Percentiles rank a stretch among this genome's conserved stretches.
Conservation (phyloP, 2,888 invertebrate species). For the Apotomis betuletana region DNA sequence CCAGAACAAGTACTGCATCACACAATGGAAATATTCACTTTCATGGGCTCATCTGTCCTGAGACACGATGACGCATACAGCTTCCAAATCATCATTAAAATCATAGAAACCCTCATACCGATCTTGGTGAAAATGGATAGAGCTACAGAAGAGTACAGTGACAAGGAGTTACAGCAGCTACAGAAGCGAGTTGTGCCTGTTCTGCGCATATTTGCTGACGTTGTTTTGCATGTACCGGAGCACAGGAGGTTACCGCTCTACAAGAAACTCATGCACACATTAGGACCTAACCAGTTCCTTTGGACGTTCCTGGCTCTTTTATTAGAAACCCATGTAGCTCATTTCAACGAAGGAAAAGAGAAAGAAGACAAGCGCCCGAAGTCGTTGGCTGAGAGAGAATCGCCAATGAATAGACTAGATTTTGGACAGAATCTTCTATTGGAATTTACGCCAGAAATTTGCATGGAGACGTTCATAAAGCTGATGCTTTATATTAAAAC, state of each 20-base stretch:
- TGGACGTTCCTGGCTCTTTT: conserved; percentile 89
- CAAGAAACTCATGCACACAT: conserved; percentile 88
- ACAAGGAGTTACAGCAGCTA: conserved; percentile 68
- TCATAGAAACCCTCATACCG: conserved; percentile 95
- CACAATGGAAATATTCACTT: conserved; percentile 98
- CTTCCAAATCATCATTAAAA: conserved; percentile 95
- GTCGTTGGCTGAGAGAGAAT: conserved; percentile 71
- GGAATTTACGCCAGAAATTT: conserved; percentile 85
- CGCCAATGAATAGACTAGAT: conserved; percentile 84
- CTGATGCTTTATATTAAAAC: conserved; percentile 86
- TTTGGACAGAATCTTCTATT: conserved; percentile 87
- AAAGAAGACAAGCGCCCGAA: conserved; percentile 61
- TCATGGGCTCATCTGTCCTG: conserved; percentile 97
- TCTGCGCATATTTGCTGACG: conserved; percentile 94
- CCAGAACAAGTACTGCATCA: conserved; percentile 95
- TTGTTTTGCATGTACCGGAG: conserved; percentile 95
- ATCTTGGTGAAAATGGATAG: conserved; percentile 86
- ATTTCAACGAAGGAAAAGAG: conserved; percentile 78
- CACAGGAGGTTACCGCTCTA: conserved; percentile 94
- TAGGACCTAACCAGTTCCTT: conserved; percentile 86
- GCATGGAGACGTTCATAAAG: conserved; percentile 86
- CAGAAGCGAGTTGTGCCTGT: conserved; percentile 85
- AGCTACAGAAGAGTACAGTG: conserved; percentile 64
- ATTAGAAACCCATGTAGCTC: conserved; percentile 87
- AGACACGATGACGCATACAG: conserved; percentile 97